Percentiles rank a stretch among this genome's conserved stretches.
These are phyloP conservation scores for Mobula birostris DNA, from an alignment of 2,113 vertebrate genomes.

Conservation along the genomic window DNA sequence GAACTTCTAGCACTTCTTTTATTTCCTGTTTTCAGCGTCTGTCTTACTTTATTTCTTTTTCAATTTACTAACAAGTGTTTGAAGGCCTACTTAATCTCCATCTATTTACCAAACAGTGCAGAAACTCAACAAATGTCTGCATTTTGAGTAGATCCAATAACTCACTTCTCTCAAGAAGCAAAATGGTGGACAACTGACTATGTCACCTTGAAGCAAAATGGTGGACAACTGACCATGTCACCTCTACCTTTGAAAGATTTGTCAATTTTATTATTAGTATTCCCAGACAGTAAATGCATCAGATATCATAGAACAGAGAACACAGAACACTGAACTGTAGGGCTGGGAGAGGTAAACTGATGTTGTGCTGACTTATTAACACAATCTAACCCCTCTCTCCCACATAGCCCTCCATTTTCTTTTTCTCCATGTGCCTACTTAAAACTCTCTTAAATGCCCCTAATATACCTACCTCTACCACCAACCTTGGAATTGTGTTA, in stretches of 20 bases:
- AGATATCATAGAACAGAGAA: not conserved
- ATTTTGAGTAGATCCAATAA: not conserved
- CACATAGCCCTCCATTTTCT: too few species aligned
- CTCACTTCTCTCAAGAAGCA: not conserved
- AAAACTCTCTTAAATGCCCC: too few species aligned
- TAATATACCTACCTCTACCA: too few species aligned
- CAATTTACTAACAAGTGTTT: not conserved
- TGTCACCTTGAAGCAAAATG: not conserved
- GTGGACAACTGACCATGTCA: not conserved
- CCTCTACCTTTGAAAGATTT: not conserved
- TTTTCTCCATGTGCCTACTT: too few species aligned
- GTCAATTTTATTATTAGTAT: constrained; percentile 19
- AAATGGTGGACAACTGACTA: not conserved
- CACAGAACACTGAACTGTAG: too few species aligned
- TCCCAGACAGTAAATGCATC: not conserved
- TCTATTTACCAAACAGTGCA: not conserved
- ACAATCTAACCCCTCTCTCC: too few species aligned
- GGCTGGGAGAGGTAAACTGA: too few species aligned
- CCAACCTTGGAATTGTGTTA: too few species aligned
- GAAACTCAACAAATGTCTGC: not conserved
- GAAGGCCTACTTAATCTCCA: not conserved
- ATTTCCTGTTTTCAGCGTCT: not conserved
- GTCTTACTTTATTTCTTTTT: not conserved
- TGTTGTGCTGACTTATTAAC: too few species aligned
- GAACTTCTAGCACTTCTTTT: not conserved